Conservation (phyloP, 2,113 vertebrate species). For the Cettia cetti region DNA sequence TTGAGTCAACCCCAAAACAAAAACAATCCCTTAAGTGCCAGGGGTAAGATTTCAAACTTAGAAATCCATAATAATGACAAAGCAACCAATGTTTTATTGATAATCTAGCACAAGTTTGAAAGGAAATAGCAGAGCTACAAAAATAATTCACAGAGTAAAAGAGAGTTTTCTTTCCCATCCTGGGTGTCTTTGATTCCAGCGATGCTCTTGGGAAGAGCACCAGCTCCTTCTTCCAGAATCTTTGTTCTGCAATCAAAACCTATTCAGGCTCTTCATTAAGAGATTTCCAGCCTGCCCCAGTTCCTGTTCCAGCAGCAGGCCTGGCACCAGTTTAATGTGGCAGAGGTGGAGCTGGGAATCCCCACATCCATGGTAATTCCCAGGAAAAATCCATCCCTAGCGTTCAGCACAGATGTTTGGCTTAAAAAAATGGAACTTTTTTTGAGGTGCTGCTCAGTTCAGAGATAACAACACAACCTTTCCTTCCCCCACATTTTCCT, state of each 20-base stretch:
- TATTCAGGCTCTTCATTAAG: neutral
- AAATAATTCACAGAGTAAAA: neutral
- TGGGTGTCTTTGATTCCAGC: neutral
- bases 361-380: neutral
- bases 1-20: rapidly evolving
- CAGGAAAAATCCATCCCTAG: neutral
- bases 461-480: neutral
- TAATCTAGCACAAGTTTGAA: neutral
- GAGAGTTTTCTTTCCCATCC: neutral
- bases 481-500: neutral
- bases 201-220: neutral
- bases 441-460: neutral
- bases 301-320: neutral
- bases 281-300: neutral
- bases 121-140: neutral
- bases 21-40: rapidly evolving
- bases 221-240: neutral
- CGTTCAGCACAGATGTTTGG: neutral
- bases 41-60: neutral
- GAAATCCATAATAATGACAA: neutral
- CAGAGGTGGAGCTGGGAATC: neutral
- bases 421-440: neutral
- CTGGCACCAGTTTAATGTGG: neutral
- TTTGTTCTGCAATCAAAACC: neutral
- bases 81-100: neutral